A percentile compares a stretch with the other conserved stretches of the same genome.
These are phyloP conservation scores for Syrphus vitripennis DNA, from an alignment of 2,888 invertebrate species.

Conservation along the genomic window DNA sequence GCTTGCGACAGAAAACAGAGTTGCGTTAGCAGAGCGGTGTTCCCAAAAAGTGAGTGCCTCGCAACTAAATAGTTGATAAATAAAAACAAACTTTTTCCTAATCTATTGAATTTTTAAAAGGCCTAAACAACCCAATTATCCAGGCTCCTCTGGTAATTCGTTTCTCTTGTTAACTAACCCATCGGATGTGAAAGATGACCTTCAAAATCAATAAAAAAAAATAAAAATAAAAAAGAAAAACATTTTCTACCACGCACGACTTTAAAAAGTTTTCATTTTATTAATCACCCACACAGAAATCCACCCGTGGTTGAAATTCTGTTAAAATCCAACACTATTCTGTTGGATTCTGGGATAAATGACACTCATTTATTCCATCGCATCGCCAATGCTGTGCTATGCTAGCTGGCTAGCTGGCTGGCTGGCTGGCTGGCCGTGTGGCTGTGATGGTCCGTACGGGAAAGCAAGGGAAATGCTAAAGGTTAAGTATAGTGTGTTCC, in stretches of 20 bases:
- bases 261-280: background rate
- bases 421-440: background rate
- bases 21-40: too few species aligned
- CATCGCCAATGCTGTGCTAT: background rate
- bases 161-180: too few species aligned
- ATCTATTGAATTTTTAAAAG: too few species aligned
- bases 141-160: too few species aligned
- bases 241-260: background rate
- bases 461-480: slow-evolving; percentile 47
- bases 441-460: background rate
- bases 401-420: background rate
- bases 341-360: slow-evolving; percentile 39
- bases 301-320: background rate
- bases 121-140: too few species aligned
- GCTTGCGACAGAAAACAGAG: too few species aligned
- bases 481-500: slow-evolving; percentile 58
- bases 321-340: background rate
- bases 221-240: background rate
- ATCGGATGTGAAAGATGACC: too few species aligned
- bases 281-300: background rate
- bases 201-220: too few species aligned
- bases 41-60: too few species aligned
- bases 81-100: too few species aligned
- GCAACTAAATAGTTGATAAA: too few species aligned
- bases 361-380: slow-evolving; percentile 44